These are phyloP conservation scores for Urophycis tenuis DNA, from an alignment of 2,797 vertebrate species.

Conservation along the genomic window DNA sequence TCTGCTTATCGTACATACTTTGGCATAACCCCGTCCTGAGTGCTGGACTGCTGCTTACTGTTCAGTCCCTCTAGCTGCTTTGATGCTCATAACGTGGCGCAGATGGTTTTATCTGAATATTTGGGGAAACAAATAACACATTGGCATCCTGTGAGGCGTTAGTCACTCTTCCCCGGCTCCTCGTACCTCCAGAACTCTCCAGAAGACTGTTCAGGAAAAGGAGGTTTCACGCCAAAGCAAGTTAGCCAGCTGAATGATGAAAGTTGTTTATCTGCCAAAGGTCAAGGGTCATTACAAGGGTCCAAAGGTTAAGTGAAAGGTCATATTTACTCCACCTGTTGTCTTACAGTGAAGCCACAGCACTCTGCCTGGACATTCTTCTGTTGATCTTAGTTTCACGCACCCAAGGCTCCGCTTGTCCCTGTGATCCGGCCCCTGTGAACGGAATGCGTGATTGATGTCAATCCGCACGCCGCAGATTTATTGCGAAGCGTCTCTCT, in stretches of 20 bases:
- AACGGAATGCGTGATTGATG: not conserved
- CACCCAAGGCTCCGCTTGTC: not conserved
- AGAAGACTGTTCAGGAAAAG: not conserved
- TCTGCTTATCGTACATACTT: not conserved
- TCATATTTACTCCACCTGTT: not conserved
- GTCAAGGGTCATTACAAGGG: conserved; percentile 9
- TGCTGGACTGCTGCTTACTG: not conserved
- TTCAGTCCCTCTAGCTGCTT: not conserved
- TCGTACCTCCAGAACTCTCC: not conserved
- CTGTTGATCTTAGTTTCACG: not conserved
- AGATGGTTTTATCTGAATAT: too few relatives aligned
- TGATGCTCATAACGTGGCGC: not conserved
- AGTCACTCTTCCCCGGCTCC: not conserved
- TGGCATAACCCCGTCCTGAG: not conserved
- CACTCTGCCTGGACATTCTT: not conserved
- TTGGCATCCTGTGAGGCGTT: not conserved
- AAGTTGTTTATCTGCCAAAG: not conserved
- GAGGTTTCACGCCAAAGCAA: not conserved
- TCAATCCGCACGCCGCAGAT: not conserved
- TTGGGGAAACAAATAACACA: not conserved
- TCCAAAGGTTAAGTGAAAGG: not conserved
- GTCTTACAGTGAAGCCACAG: not conserved
- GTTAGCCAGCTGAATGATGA: not conserved
- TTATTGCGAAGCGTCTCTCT: conserved; percentile 20
- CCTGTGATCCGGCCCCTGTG: not conserved